phyloP scores from a whole-genome alignment of 1,140 invertebrate genomes.

The Neodiprion pinetum region DNA sequence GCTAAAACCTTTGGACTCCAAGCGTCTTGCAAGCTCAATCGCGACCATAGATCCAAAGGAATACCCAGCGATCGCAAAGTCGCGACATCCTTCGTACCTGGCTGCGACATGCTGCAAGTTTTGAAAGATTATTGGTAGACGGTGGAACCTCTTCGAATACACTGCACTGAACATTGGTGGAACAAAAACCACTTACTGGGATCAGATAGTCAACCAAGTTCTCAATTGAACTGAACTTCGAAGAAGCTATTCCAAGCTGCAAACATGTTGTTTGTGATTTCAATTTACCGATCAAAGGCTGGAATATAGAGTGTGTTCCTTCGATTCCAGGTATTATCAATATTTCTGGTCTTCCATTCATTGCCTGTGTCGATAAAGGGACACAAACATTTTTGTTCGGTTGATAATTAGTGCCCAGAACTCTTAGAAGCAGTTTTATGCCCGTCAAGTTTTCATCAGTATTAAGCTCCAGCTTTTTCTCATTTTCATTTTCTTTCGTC shows the following conservation, averaged over 20 bases:
- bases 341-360: conserved; percentile 48
- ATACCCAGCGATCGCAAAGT: background rate
- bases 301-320: conserved; percentile 62
- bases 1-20: conserved; percentile 51
- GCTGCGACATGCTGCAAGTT: background rate
- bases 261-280: conserved; percentile 67
- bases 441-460: conserved; percentile 32
- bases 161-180: background rate
- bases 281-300: conserved; percentile 60
- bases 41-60: background rate
- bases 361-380: conserved; percentile 43
- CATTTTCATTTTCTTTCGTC: conserved; percentile 32
- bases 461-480: background rate
- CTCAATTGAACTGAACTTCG: conserved; percentile 27
- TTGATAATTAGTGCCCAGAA: conserved; percentile 40
- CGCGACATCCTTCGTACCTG: background rate
- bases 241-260: conserved; percentile 57
- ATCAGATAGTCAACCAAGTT: conserved; percentile 52
- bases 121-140: background rate
- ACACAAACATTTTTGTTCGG: conserved; percentile 37
- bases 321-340: conserved; percentile 78
- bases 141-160: background rate
- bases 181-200: conserved; percentile 46
- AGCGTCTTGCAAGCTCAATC: background rate
- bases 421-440: conserved; percentile 48